Evolutionary conservation across 2,113 vertebrate genomes (phyloP), one percentile per base, ranked within the genome.

Genomic region (Pseudorasbora parva): DNA sequence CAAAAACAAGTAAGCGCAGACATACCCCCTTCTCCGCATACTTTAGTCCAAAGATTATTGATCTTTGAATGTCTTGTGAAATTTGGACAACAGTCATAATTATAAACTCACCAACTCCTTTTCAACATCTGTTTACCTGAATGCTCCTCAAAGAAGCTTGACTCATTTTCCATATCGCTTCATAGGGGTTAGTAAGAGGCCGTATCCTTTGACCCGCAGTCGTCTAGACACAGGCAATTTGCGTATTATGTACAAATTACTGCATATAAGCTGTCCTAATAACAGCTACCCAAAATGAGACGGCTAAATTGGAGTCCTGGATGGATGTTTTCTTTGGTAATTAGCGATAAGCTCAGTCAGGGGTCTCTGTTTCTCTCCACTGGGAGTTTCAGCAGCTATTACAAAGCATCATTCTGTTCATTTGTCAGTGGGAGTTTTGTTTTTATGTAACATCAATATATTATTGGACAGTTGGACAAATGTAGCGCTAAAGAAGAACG

Each of bases 381-480:
- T 25, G 79, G 19, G 19, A 54, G 30, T 56, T 80, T 81, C 62
- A 5, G n/a, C 74, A 59, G 74, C 51, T 37, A 59, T 59, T 77
- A 59, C 25, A 66, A 45, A 66, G 19, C 17, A 33, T 74, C 51
- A 15, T 74, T 45, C 76, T 41, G 37, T 66, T 80, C 64, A 69
- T 69, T 69, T 81, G 27, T 81, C 62, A 54, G 27, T n/a, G 78
- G 57, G 23, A 66, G 78, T 80, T 81, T 81, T 54, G 27, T 81
- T 49, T 81, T 81, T 81, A 51, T 81, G 79, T 68, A 81, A 69
- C 64, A 56, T 81, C 79, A 81, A 71, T 81, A 81, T 81, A 81
- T 81, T 71, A 69, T 78, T 27, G 47, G 54, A 76, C 82, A 69
- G 74, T 69, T 56, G 33, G 74, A 84, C 82, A 81, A 71, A 41